Evolutionary conservation across 92 coral and sea anemone species (phyloP), one percentile per base, ranked within the genome.

Genomic region (Bergia sp.): DNA sequence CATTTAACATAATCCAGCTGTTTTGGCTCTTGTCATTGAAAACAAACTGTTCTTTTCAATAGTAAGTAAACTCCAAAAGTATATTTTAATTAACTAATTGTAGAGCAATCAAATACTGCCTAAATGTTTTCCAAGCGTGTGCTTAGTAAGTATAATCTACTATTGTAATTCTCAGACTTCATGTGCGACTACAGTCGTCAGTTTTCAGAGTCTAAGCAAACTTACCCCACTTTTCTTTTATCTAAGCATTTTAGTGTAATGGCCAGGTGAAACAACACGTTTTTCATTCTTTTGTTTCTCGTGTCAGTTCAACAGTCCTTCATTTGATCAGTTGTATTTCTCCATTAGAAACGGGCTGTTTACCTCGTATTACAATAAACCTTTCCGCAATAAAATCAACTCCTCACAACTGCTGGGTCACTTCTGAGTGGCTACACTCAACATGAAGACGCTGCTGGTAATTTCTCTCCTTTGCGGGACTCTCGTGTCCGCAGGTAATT

Each of bases 401-500:
- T 18, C 29, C 29, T 16, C 69, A 61, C 69, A 15, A 61, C 0
- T 18, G 69, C 69, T 61, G 69, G 7, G 69, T 61, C 29, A 16
- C 8, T 61, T 16, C 69, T 61, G 6, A 61, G 29, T 61, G 69
- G 20, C n/a, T 61, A 3, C 69, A 61, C n/a, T 41, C 53, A 76
- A 39, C 36, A 76, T 76, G 80, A 76, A 41, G 36, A 44, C 45
- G n/a, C 50, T 76, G 49, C 40, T 76, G 80, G 80, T 53, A 23
- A 15, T 41, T 40, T 76, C 18, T 1, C 80, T 76, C 23, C 50
- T 76, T 40, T 42, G 80, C 36, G 80, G 80, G 37, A n/a, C 80
- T 23, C 80, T 76, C n/a, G 36, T 20, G 29, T 76, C 80, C 4
- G 80, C 80, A 76, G 80, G 80, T 76, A 76, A 41, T 10, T 38